Evolutionary conservation across 2,113 vertebrate genomes (phyloP).

Genomic region (Seriola quinqueradiata): DNA sequence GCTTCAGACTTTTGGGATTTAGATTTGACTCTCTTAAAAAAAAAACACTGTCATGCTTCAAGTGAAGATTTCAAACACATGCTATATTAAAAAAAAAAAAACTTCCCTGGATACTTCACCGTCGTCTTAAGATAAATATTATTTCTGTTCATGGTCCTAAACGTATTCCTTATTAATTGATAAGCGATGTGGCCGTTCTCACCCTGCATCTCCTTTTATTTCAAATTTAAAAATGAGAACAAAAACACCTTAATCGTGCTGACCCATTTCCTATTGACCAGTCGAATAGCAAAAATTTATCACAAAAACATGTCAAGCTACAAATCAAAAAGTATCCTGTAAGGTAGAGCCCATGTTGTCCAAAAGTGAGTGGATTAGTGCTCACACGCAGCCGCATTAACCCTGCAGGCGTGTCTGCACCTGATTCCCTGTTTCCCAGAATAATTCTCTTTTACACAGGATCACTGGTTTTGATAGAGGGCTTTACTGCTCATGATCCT

Average conservation of each 20-base stretch:
- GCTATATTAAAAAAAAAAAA: no score
- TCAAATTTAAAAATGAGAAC: no score
- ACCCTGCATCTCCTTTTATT: not conserved
- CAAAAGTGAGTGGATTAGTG: not conserved
- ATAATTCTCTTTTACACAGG: not conserved
- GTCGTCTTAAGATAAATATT: no score
- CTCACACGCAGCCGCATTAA: conserved; percentile 2
- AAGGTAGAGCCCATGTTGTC: not conserved
- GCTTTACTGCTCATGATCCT: not conserved
- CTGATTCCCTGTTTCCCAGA: not conserved
- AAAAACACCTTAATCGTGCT: no score
- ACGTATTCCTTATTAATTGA: not conserved
- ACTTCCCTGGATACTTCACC: not conserved
- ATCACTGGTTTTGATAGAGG: not conserved
- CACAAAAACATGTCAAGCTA: no score
- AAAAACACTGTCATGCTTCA: no score
- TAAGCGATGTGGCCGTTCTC: not conserved
- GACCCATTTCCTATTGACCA: no score
- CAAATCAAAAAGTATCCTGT: not conserved
- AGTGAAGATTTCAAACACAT: no score
- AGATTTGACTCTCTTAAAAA: no score
- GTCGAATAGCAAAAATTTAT: no score
- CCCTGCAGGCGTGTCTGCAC: conserved; percentile 5
- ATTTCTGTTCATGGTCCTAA: not conserved
- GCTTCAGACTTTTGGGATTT: no score